Percentiles rank a stretch among this genome's conserved stretches.
phyloP scores from a whole-genome alignment of 1,140 invertebrate genomes.

The Apis laboriosa region DNA sequence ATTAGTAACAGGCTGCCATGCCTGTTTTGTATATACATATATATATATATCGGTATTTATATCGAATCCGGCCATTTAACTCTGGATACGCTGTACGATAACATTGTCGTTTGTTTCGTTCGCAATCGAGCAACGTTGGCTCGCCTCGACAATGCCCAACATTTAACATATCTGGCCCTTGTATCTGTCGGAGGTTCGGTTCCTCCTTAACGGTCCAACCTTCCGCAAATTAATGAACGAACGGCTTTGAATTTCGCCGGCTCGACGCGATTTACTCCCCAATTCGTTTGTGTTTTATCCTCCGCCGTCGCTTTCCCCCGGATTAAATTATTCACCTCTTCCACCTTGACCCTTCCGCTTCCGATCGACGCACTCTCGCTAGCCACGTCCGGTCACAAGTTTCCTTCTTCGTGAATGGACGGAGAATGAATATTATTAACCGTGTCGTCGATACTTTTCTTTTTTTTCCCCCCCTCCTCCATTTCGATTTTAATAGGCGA shows the following conservation, averaged over 20 bases:
- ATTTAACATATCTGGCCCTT: slow-evolving; percentile 36
- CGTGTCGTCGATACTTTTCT: too few species aligned
- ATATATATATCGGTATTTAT: slow-evolving; percentile 50
- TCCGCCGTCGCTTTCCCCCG: neutral
- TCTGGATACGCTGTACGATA: slow-evolving; percentile 35
- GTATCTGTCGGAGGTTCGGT: slow-evolving; percentile 11
- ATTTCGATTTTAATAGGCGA: neutral
- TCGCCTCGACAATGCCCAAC: slow-evolving; percentile 29
- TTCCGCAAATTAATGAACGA: slow-evolving; percentile 53
- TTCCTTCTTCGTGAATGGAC: neutral
- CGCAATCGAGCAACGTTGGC: slow-evolving; percentile 10
- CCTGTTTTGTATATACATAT: neutral
- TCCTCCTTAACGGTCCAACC: slow-evolving; percentile 4
- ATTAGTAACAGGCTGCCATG: slow-evolving; percentile 52
- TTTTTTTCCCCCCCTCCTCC: neutral
- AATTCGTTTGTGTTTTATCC: slow-evolving; percentile 14
- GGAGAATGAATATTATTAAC: neutral
- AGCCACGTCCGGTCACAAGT: neutral
- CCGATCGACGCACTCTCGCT: neutral
- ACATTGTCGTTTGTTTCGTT: slow-evolving; percentile 62
- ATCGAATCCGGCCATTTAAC: slow-evolving; percentile 26
- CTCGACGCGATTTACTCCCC: too few species aligned
- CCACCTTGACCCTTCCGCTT: slow-evolving; percentile 28
- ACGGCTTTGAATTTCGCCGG: slow-evolving; percentile 25
- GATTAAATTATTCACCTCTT: slow-evolving; percentile 50